Percentiles rank a stretch among this genome's conserved stretches.
phyloP scores from a whole-genome alignment of 2,797 vertebrate species.

The Glossophaga mutica region DNA sequence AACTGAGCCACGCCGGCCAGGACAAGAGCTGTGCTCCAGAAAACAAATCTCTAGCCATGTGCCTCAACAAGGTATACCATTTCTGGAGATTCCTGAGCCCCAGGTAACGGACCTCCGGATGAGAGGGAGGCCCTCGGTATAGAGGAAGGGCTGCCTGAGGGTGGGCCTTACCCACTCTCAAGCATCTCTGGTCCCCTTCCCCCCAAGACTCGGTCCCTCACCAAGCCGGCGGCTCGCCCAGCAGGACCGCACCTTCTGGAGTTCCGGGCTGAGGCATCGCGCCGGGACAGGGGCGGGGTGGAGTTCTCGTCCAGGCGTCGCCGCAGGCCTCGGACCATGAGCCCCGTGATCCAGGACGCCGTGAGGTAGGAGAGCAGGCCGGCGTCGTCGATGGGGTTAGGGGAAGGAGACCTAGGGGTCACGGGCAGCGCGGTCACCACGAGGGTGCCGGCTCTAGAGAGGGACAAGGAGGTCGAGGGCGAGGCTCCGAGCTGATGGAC shows the following conservation, averaged over 20 bases:
- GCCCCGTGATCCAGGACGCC: not conserved
- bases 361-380: slow-evolving; percentile 45
- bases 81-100: not conserved
- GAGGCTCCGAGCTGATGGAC: not conserved
- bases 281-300: not conserved
- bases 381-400: slow-evolving; percentile 11
- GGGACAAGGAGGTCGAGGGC: not conserved
- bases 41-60: not conserved
- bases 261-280: not conserved
- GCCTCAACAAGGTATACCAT: not conserved
- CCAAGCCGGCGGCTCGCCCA: not conserved
- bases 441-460: too few relatives aligned
- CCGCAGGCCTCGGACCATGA: not conserved
- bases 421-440: not conserved
- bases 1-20: too few relatives aligned
- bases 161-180: too few relatives aligned
- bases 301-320: not conserved
- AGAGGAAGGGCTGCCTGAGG: not conserved
- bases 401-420: not conserved
- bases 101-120: not conserved
- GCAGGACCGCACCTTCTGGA: slow-evolving; percentile 6
- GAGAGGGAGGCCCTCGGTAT: not conserved
- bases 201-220: not conserved
- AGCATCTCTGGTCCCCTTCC: not conserved
- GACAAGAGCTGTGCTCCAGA: not conserved